Evolutionary conservation across 2,888 invertebrate species (phyloP).

Genomic region (Netelia fuscicornis): DNA sequence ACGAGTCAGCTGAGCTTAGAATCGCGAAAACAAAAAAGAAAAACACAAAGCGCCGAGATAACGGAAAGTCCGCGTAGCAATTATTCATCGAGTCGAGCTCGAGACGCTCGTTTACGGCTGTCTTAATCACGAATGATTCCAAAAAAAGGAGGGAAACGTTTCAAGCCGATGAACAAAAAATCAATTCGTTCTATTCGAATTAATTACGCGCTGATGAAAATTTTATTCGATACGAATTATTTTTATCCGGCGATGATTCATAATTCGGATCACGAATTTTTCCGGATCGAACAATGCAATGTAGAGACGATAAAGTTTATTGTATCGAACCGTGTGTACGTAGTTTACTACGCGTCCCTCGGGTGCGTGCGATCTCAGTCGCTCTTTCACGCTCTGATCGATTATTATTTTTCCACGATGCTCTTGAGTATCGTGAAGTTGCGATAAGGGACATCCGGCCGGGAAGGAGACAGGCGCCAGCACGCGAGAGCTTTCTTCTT

Average conservation of each 20-base stretch:
- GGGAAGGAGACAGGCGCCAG: slow-evolving; percentile 57
- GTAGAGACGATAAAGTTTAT: not conserved
- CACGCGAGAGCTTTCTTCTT: slow-evolving; percentile 10
- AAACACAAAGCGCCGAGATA: slow-evolving; percentile 32
- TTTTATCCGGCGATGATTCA: not conserved
- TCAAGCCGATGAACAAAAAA: not conserved
- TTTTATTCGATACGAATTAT: not conserved
- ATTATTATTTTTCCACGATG: slow-evolving; percentile 59
- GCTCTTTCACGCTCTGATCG: slow-evolving; percentile 29
- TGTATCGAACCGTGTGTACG: not conserved
- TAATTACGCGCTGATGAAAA: not conserved
- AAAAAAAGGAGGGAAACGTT: not conserved
- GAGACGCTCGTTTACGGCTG: slow-evolving; percentile 18
- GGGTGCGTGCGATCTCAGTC: slow-evolving; percentile 12
- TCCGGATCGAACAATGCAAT: not conserved
- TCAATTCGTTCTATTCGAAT: not conserved
- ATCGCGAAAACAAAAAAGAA: slow-evolving; percentile 10
- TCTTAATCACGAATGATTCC: not conserved
- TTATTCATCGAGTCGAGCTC: slow-evolving; percentile 49
- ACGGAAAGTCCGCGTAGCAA: slow-evolving; percentile 31
- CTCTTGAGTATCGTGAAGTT: slow-evolving; percentile 47
- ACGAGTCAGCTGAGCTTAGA: not conserved
- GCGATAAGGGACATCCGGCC: slow-evolving; percentile 66
- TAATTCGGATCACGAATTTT: not conserved
- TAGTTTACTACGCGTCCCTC: slow-evolving; percentile 23